Evolutionary conservation across 2,113 vertebrate genomes (phyloP), one percentile per base, ranked within the genome.

Genomic region (Marmota flaviventris): DNA sequence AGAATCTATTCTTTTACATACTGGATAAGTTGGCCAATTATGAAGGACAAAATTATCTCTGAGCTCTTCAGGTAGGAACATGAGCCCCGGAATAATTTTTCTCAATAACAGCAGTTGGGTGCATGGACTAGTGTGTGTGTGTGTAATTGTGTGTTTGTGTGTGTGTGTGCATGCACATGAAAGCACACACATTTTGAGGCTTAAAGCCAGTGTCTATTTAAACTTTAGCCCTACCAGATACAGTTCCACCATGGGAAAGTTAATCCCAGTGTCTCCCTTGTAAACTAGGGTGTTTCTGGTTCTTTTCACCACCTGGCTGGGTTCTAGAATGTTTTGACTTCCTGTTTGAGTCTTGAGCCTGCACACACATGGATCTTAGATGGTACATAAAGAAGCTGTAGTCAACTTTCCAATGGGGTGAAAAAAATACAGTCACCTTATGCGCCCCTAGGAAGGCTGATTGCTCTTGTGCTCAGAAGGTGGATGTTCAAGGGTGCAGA

Each of bases 261-360:
- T 48, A 65, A 53, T 27, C 24, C 56, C 77, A 42, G n/a, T 67
- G 72, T 96, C 92, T 96, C 95, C 58, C 72, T 78, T 34, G 93
- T 94, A 82, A 82, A 79, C 79, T 22, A 65, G 69, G 48, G 10
- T 81, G 67, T 86, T 53, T 69, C 88, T 61, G 89, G 81, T 79
- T 5, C 96, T 96, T 96, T 63, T 51, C 4, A 82, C 85, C 53
- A 61, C 34, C 39, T 72, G 82, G 84, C 84, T 94, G 79, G 39
- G 84, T 87, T 98, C 91, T 79, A 94, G 97, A 96, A 85, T 93
- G 81, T 87, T 96, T 73, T 94, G 67, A 65, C 91, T 69, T 78
- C 77, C 78, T 39, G 77, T 96, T 91, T 53, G 85, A 92, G 94
- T 93, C 95, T 85, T 67, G 72, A 32, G 67, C 93, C 91, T 97